Evolutionary conservation across 92 coral and sea anemone species (phyloP).

Genomic region (Phymanthus crucifer): DNA sequence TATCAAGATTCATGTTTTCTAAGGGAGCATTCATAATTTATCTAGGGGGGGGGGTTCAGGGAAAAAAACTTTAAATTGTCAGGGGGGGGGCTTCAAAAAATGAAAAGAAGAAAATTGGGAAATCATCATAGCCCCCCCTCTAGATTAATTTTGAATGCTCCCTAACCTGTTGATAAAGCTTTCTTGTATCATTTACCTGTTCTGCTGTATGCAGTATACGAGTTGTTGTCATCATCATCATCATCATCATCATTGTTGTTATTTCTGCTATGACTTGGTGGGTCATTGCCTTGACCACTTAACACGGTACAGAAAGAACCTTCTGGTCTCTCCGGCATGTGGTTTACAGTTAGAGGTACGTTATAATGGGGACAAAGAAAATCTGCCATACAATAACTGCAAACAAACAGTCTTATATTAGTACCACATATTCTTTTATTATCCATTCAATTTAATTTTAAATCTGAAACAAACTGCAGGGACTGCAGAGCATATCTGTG

Average conservation of each 20-base stretch:
- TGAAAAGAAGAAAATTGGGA: too few species aligned
- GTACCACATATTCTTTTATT: background rate
- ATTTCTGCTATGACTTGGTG: background rate
- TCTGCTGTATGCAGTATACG: background rate
- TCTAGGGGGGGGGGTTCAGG: too few species aligned
- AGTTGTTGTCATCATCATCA: conserved; percentile 15
- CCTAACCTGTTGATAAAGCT: background rate
- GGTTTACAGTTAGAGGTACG: conserved; percentile 70
- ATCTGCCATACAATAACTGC: conserved; percentile 93
- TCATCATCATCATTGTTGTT: background rate
- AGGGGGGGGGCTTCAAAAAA: too few species aligned
- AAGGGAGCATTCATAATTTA: too few species aligned
- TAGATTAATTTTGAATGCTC: too few species aligned
- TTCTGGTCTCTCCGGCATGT: conserved; percentile 95
- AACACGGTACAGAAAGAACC: conserved; percentile 74
- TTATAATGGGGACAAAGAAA: conserved; percentile 81
- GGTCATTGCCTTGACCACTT: conserved; percentile 12
- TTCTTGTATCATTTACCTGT: background rate
- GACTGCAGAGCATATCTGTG: too few species aligned
- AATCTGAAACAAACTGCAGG: too few species aligned
- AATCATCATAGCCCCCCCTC: too few species aligned
- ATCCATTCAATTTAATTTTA: too few species aligned
- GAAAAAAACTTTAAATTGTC: too few species aligned
- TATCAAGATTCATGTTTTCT: too few species aligned
- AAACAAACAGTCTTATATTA: conserved; percentile 4